Conservation (phyloP, 2,113 vertebrate species). For the Serinus canaria region DNA sequence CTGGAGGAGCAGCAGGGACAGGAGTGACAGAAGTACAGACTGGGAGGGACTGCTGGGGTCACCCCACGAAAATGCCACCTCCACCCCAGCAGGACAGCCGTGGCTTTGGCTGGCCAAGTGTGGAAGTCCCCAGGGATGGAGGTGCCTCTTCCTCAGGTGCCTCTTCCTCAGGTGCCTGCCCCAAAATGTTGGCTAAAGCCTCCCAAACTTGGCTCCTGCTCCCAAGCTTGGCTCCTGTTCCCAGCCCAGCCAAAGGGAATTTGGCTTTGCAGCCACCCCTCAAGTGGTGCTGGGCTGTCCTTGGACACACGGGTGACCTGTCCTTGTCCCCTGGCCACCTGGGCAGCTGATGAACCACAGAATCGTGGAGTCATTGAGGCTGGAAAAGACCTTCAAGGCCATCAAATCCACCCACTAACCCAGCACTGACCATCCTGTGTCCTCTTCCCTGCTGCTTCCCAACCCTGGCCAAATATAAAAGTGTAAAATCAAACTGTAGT, state of each 20-base stretch:
- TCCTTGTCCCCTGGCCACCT: neutral
- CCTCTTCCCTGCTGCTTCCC: too few relatives aligned
- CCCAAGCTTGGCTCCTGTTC: neutral
- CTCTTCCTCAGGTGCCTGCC: neutral
- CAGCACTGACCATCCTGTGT: neutral
- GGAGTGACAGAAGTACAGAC: rapidly evolving
- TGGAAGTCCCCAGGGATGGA: neutral
- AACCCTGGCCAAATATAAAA: neutral
- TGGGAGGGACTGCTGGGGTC: neutral
- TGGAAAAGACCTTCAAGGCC: neutral
- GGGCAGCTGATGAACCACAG: neutral
- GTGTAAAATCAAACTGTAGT: neutral
- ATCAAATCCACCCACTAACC: neutral
- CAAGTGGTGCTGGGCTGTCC: neutral
- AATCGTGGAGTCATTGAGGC: rapidly evolving
- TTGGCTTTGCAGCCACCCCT: neutral
- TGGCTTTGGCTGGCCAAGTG: neutral
- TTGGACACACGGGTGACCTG: neutral
- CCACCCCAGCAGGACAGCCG: rapidly evolving
- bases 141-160: too few relatives aligned
- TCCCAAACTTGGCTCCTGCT: too few relatives aligned
- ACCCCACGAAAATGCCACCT: neutral
- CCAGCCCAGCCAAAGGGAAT: rapidly evolving
- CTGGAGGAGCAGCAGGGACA: neutral
- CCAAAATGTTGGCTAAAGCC: neutral